Percentiles rank a stretch among this genome's conserved stretches.
These are phyloP conservation scores for Cairina moschata DNA, from an alignment of 2,113 vertebrate species.

Conservation along the genomic window DNA sequence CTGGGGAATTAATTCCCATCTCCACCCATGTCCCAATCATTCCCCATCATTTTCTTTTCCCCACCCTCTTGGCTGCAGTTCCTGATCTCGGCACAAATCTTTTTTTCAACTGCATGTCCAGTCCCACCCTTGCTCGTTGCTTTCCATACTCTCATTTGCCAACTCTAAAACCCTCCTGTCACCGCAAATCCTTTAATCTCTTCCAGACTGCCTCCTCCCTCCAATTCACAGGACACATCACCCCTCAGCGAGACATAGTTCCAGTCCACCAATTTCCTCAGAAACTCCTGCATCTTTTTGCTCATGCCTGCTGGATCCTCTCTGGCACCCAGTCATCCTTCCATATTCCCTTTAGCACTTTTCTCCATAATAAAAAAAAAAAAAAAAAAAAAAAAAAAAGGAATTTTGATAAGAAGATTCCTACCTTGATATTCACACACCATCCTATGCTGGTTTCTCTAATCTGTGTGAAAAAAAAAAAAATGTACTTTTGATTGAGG, in stretches of 20 bases:
- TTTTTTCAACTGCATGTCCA: not conserved
- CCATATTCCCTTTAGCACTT: not conserved
- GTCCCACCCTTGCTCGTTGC: constrained; percentile 24
- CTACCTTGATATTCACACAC: not conserved
- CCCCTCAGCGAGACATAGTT: not conserved
- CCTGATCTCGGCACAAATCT: not conserved
- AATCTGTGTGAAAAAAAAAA: not conserved
- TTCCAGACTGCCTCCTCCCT: constrained; percentile 13
- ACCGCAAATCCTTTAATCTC: constrained; percentile 25
- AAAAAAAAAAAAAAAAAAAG: not conserved
- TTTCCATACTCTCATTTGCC: constrained; percentile 46
- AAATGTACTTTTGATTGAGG: not conserved
- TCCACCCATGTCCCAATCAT: constrained; percentile 51
- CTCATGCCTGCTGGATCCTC: not conserved
- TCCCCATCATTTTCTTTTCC: constrained; percentile 13
- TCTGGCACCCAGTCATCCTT: not conserved
- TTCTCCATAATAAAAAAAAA: not conserved
- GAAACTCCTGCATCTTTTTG: not conserved
- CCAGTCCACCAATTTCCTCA: not conserved
- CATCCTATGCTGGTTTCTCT: not conserved
- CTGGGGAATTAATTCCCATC: constrained; percentile 52
- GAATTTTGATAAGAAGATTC: not conserved
- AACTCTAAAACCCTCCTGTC: not conserved
- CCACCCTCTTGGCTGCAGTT: constrained; percentile 54
- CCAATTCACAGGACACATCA: not conserved